phyloP scores from a whole-genome alignment of 2,113 vertebrate species.

The Martes martes region DNA sequence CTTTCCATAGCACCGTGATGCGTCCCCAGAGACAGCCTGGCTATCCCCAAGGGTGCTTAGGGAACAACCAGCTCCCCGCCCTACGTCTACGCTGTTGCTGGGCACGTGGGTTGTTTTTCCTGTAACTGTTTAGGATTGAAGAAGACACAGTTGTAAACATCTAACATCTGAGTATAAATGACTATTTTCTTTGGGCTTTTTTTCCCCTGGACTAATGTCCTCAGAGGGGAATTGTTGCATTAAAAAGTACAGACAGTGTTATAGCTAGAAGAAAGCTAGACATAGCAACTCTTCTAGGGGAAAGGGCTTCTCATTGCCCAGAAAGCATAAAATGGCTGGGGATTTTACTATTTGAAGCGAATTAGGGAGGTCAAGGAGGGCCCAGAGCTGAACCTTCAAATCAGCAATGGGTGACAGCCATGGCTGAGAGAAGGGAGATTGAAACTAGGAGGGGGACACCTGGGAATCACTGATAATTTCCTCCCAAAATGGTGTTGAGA shows the following conservation, averaged over 20 bases:
- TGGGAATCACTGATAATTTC: neutral
- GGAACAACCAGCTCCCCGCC: neutral
- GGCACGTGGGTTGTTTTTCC: constrained; percentile 31
- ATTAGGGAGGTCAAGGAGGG: neutral
- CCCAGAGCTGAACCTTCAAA: neutral
- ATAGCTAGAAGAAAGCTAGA: neutral
- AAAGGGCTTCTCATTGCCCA: neutral
- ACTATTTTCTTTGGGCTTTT: neutral
- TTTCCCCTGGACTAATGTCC: neutral
- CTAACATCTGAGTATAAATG: constrained; percentile 38
- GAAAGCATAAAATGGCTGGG: neutral
- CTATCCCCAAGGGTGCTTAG: neutral
- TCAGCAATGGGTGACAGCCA: no score
- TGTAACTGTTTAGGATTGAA: constrained; percentile 50
- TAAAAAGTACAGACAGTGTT: constrained; percentile 37
- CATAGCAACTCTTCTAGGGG: neutral
- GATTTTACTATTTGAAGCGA: neutral
- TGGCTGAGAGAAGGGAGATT: neutral
- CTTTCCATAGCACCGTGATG: neutral
- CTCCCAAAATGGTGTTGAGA: neutral
- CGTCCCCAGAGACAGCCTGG: neutral
- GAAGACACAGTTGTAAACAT: constrained; percentile 49
- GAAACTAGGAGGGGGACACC: neutral
- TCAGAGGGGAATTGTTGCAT: neutral
- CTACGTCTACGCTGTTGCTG: neutral